Percentiles rank a stretch among this genome's conserved stretches.
Evolutionary conservation across 2,797 vertebrate genomes (phyloP).

Genomic region (Phaenicophaeus curvirostris): DNA sequence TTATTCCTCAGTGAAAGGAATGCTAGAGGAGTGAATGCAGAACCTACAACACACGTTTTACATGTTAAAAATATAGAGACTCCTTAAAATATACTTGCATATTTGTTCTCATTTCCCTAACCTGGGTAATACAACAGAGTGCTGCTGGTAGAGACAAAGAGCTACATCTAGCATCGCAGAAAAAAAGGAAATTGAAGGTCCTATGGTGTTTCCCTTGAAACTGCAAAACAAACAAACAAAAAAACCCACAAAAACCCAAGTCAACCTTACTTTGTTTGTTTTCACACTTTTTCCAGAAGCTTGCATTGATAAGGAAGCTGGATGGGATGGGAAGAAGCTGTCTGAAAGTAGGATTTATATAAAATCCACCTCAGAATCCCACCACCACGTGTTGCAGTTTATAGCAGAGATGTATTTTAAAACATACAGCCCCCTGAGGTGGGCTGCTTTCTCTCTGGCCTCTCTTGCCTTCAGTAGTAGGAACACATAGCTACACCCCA

Average conservation of each 20-base stretch:
- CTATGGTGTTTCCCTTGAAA: not conserved
- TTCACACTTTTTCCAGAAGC: not conserved
- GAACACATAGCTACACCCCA: not conserved
- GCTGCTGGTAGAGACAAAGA: not conserved
- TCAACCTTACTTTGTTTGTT: not conserved
- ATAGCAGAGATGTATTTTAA: slow-evolving; percentile 9
- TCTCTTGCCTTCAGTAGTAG: not conserved
- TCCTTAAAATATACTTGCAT: not conserved
- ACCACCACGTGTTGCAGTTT: not conserved
- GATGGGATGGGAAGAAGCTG: rapidly evolving
- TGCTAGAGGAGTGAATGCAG: not conserved
- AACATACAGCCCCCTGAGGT: not conserved
- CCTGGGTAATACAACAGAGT: not conserved
- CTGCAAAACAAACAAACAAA: not conserved
- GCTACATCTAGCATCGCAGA: not conserved
- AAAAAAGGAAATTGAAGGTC: not conserved
- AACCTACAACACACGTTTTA: not conserved
- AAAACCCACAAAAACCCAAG: not conserved
- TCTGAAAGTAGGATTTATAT: not conserved
- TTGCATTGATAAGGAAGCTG: not conserved
- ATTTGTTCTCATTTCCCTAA: not conserved
- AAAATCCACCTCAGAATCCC: not conserved
- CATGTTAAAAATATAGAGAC: not conserved
- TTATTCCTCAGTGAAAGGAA: not conserved
- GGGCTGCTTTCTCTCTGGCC: not conserved